Evolutionary conservation across 2,888 invertebrate genomes (phyloP).

Genomic region (Amorpha juglandis): DNA sequence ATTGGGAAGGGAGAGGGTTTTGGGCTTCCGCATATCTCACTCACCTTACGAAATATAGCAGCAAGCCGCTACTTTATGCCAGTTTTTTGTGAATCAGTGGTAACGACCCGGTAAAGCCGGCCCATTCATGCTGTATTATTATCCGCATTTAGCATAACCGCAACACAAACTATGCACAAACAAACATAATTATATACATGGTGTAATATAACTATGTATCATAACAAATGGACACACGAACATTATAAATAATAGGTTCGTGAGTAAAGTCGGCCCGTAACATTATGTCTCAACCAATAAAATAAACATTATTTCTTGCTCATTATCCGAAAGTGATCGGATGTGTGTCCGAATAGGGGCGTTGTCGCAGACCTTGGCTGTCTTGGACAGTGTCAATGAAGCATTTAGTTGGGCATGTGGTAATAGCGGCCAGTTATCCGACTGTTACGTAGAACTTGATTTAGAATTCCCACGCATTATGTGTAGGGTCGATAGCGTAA

Average conservation of each 20-base stretch:
- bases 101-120: too few species aligned
- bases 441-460: conserved; percentile 24
- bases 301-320: conserved; percentile 44
- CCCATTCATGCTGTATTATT: too few species aligned
- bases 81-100: too few species aligned
- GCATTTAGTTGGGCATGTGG: conserved; percentile 27
- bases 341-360: conserved; percentile 45
- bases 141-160: too few species aligned
- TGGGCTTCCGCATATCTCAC: too few species aligned
- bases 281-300: conserved; percentile 22
- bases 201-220: neutral
- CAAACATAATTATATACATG: too few species aligned
- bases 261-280: neutral
- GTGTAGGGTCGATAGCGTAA: conserved; percentile 13
- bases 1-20: too few species aligned
- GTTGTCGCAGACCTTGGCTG: conserved; percentile 60
- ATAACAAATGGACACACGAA: neutral
- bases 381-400: conserved; percentile 34
- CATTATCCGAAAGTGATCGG: conserved; percentile 61
- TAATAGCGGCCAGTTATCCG: conserved; percentile 20
- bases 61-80: too few species aligned
- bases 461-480: conserved; percentile 28
- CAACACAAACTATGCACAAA: too few species aligned
- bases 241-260: conserved; percentile 17
- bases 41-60: too few species aligned